Evolutionary conservation across 2,113 vertebrate genomes (phyloP), one percentile per base, ranked within the genome.

Genomic region (Sciurus niger): DNA sequence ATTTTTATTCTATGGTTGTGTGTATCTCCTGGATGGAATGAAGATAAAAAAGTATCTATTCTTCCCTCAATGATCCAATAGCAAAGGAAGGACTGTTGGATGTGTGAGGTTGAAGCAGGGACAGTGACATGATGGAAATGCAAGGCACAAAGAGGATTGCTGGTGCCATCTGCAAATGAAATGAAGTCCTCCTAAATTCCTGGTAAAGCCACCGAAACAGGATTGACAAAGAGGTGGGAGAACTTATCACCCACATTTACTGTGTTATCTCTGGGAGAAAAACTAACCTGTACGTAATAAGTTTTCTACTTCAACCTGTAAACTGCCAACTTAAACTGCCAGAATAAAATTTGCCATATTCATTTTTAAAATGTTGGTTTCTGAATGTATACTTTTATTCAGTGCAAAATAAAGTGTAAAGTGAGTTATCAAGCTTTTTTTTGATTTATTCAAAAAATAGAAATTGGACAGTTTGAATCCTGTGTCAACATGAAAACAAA

Each of bases 161-260:
- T 82, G 48, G 67, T 89, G 70, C 95, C 97, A 73, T 96, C 94
- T 91, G 94, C 94, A 60, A 92, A 93, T 70, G 93, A 98, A 95
- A 96, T 95, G 96, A 87, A 82, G 65, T 90, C 73, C 55, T 87
- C 65, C 48, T 48, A 24, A 68, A 37, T 91, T 97, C 74, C 88
- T 92, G 51, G 94, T 90, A 90, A 95, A 96, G 84, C 73, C 94
- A 53, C 37, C n/a, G 97, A 97, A 97, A 97, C 89, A 96, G 84
- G 90, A 97, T 11, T 40, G 97, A 97, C 98, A 98, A 98, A 95
- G 58, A 96, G 94, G 91, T 58, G 68, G 78, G 65, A 96, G 94
- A 98, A 96, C 34, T 46, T 63, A 37, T 84, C 97, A 91, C 86
- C 84, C 90, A 83, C 79, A 25, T 96, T 25, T 94, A 63, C 92